Evolutionary conservation across 1,140 invertebrate species (phyloP).

Genomic region (Aphelinus certus): DNA sequence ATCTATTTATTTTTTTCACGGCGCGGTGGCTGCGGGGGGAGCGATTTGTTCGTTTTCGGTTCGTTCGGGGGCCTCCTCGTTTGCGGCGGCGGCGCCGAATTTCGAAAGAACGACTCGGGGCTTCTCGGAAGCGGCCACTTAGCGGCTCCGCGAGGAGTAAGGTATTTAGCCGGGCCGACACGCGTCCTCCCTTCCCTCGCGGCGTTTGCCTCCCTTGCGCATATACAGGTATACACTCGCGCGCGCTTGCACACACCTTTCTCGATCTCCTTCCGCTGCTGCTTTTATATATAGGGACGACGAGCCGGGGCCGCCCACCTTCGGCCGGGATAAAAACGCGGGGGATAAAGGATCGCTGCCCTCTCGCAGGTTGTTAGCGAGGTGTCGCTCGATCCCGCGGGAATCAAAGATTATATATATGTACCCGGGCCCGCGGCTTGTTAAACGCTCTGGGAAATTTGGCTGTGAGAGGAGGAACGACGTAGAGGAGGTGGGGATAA

Average conservation of each 20-base stretch:
- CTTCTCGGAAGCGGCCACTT: constrained; percentile 48
- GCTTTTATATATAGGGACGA: not conserved
- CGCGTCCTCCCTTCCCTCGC: constrained; percentile 16
- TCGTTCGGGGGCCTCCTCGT: too few species aligned
- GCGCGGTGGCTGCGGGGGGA: constrained; percentile 36
- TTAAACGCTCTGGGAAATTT: constrained; percentile 2
- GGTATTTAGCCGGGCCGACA: constrained; percentile 38
- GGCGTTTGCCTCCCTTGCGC: too few species aligned
- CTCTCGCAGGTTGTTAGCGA: too few species aligned
- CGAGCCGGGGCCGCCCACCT: too few species aligned
- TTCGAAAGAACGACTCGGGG: constrained; percentile 47
- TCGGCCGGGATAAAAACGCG: too few species aligned
- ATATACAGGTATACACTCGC: constrained; percentile 5
- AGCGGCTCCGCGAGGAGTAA: constrained; percentile 27
- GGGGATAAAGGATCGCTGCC: too few species aligned
- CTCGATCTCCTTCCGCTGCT: not conserved
- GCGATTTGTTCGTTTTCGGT: too few species aligned
- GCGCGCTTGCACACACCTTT: constrained; percentile 20
- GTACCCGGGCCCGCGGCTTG: not conserved
- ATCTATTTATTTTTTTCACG: not conserved
- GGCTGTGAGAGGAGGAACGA: not conserved
- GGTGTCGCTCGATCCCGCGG: too few species aligned
- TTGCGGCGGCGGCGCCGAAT: constrained; percentile 45
- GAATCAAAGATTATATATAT: too few species aligned
- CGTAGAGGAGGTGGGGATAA: not conserved